A percentile compares a stretch with the other conserved stretches of the same genome.
Evolutionary conservation across 2,113 vertebrate species (phyloP).

Genomic region (Nibea albiflora): DNA sequence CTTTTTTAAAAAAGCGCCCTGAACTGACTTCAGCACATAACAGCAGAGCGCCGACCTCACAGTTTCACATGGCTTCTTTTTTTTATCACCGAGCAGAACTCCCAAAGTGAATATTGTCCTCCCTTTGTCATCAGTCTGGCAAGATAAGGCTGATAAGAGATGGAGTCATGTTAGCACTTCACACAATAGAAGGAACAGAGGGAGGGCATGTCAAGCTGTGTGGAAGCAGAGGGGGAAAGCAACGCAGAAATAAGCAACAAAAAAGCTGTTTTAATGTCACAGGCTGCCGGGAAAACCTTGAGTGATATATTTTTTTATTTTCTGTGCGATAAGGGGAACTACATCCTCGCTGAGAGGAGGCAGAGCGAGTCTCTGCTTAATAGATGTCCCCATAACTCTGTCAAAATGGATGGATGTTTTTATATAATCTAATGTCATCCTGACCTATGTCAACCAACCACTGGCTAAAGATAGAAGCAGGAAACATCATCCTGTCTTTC

Average conservation of each 20-base stretch:
- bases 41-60: conserved; percentile 19
- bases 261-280: conserved; percentile 5
- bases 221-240: conserved; percentile 7
- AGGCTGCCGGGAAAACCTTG: neutral
- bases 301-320: neutral
- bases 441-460: conserved; percentile 30
- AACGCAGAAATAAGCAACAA: conserved; percentile 8
- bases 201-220: conserved; percentile 1
- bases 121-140: conserved; percentile 71
- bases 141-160: conserved; percentile 72
- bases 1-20: neutral
- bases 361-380: neutral
- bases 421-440: conserved; percentile 31
- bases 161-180: conserved; percentile 62
- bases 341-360: neutral
- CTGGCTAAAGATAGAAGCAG: conserved; percentile 34
- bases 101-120: conserved; percentile 69
- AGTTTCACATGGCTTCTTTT: conserved; percentile 42
- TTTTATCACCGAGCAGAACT: conserved; percentile 69
- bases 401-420: neutral
- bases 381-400: neutral
- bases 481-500: conserved; percentile 17
- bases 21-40: neutral
- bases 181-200: conserved; percentile 48
- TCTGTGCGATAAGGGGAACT: neutral